These are phyloP conservation scores for Eulacestoma nigropectus DNA, from an alignment of 2,113 vertebrate genomes.

Conservation along the genomic window DNA sequence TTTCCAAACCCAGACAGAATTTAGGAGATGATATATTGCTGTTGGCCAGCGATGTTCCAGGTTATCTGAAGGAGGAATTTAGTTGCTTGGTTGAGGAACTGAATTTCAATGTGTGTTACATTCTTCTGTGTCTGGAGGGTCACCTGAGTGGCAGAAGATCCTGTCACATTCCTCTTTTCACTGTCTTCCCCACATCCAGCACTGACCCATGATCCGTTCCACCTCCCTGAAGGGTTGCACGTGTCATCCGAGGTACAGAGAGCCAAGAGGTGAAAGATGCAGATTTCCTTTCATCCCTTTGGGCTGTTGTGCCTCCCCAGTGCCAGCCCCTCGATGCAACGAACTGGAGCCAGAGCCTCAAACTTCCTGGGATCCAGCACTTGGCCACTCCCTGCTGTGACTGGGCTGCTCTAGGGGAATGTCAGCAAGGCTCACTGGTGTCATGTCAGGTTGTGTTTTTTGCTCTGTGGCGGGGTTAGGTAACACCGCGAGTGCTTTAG, in stretches of 20 bases:
- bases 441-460: neutral
- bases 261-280: neutral
- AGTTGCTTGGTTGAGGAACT: neutral
- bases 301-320: neutral
- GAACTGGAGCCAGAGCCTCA: neutral
- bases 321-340: neutral
- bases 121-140: neutral
- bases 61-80: conserved; percentile 30
- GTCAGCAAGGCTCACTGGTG: neutral
- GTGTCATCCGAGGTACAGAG: rapidly evolving
- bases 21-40: neutral
- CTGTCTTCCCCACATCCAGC: neutral
- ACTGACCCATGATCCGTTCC: neutral
- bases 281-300: neutral
- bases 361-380: neutral
- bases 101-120: neutral
- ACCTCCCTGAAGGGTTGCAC: neutral
- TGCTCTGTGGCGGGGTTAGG: neutral
- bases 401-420: neutral
- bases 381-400: neutral
- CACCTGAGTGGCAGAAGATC: neutral
- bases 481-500: neutral
- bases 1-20: conserved; percentile 6
- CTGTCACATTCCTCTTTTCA: neutral
- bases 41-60: neutral